Evolutionary conservation across 2,797 vertebrate species (phyloP), one percentile per base, ranked within the genome.

Genomic region (Enteromius mattozi): DNA sequence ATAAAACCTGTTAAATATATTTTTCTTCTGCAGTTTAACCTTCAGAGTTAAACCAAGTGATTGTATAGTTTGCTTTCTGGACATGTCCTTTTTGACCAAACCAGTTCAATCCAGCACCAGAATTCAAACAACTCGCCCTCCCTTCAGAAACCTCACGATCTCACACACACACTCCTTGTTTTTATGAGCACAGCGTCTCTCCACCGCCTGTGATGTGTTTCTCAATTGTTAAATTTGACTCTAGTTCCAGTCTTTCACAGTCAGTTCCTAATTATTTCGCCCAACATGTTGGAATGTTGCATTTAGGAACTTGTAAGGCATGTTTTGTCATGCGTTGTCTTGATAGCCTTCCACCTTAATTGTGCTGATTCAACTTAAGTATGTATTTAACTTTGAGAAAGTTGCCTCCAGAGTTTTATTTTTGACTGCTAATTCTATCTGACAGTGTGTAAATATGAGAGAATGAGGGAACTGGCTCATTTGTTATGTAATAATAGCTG

Each of bases 81-180:
- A 42, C 47, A 33, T 24, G 35, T 40, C 16, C 47, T 14, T 3
- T 13, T 61, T 71, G 37, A 33, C 47, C 35, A 79, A 83, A 83
- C 76, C 76, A 56, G 81, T 86, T 79, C 37, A 74, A 75, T 83
- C 76, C 81, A 83, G 63, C 16, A 24, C 35, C 30, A 14, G 69
- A 70, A 72, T 27, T 59, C 19, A 65, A 82, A 78, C 21, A 40
- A 17, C 30, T 49, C 35, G 1, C 30, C 40, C 24, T 45, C 51
- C 27, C 59, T 35, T 74, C 56, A 14, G 33, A 71, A 82, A 72
- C n/a, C 1, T 63, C 61, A 14, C 66, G 17, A 19, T 33, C 33
- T 59, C 49, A 65, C 30, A 27, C 79, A 86, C 76, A 17, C n/a
- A 24, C 76, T 63, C 37, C 47, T 76, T 42, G 56, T 56, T 49